Base-by-base conservation (phyloP, 1,140 invertebrate species). In the Drosophila sechellia region DNA sequence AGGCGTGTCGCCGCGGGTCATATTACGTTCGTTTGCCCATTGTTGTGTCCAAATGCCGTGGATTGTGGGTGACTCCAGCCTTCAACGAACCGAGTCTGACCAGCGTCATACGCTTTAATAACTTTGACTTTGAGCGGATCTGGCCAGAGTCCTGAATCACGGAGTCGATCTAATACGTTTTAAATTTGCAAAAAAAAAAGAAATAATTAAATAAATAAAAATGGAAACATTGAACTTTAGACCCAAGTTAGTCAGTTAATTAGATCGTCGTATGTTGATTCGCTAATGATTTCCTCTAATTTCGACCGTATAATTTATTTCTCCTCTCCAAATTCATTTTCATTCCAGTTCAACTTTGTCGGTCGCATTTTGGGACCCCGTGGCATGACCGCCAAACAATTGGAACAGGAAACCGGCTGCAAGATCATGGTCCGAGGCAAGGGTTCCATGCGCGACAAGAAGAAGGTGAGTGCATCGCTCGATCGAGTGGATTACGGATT, bases 401-500 rank as follows among this genome's bases (percentile, higher is more conserved):
- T 99, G 91, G 99, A 99, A 94, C 97, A 99, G 93, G 98, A 99
- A 95, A 99, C 99, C 84, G 98, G 98, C 85, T 99, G 99, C 94
- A 99, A 99, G 96, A 99, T 99, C 83, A 99, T 99, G 99, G 98
- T 99, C 68, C 95, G 99, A 93, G 99, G 99, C 87, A 98, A 99
- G 93, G 99, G 99, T n/a, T 99, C 98, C 42, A 99, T 99, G 99
- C 95, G 99, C 92, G 99, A 99, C 93, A 99, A 99, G 94, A 98
- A 98, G 94, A 99, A 99, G 97, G 98, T 99, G 95, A 94, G 94
- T 74, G 46, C 8, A 35, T 6, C 10, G 12, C 6, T 10, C 6
- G 8, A 31, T 31, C 31, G 13, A 37, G 2, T 53, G 5, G 5
- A 17, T 17, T 10, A 1, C 20, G 50, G 43, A 49, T 42, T 25